Evolutionary conservation across 2,113 vertebrate species (phyloP), one percentile per base, ranked within the genome.

Genomic region (Pelobates fuscus): DNA sequence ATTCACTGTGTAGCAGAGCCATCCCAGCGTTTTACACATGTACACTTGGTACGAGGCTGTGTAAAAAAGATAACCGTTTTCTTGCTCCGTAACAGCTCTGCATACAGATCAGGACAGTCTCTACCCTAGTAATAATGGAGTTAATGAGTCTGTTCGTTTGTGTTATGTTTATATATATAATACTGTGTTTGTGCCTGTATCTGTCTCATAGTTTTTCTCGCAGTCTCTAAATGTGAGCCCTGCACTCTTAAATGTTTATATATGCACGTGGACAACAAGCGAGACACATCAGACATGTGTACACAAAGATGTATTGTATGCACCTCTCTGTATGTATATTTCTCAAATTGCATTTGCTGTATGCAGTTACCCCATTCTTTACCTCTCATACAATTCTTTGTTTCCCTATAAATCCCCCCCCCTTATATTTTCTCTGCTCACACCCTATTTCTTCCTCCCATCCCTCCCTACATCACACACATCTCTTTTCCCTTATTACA

Each of bases 401-500:
- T 43, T 37, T 46, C 57, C 46, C 43, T 27, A 8, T 25, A 70
- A 7, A 58, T 20, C 30, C 46, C 58, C 18, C 21, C 24, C 69
- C n/a, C n/a, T n/a, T n/a, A n/a, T n/a, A n/a, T n/a, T n/a, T n/a
- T 46, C 12, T 25, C 24, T 46, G 37, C 54, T 67, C 63, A 46
- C 71, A 59, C 54, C n/a, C 55, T 29, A 27, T 66, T 24, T 66
- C 62, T 10, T 62, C 52, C 62, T 58, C 60, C 71, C 8, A 46
- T 30, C 5, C 14, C 52, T 23, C 43, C 20, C 63, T 60, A 67
- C 65, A 68, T 61, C 73, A 68, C 73, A 68, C 73, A 77, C 64
- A 68, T 68, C 57, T 64, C 37, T 76, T 60, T 60, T 60, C 55
- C 57, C 64, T 77, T 77, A 77, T 77, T 77, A 77, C 73, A 75